These are phyloP conservation scores for Brachypodius melanocephalos DNA, from an alignment of 2,113 vertebrate species.

Conservation along the genomic window DNA sequence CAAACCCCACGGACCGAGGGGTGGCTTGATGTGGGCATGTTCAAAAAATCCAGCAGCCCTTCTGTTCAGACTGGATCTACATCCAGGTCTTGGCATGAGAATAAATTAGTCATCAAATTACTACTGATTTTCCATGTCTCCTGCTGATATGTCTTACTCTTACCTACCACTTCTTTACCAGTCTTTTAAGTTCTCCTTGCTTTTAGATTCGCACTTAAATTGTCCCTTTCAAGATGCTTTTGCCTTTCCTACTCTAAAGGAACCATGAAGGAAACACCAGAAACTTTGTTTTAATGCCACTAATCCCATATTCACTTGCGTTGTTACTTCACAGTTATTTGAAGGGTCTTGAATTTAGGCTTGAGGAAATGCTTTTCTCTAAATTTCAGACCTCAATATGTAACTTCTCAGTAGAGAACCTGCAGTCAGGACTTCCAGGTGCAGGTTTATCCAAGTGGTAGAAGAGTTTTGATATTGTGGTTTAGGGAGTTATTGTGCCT, in stretches of 20 bases:
- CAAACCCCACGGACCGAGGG: neutral
- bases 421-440: neutral
- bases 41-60: neutral
- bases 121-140: neutral
- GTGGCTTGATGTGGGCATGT: neutral
- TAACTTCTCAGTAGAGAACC: neutral
- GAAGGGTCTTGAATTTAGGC: neutral
- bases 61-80: neutral
- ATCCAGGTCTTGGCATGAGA: neutral
- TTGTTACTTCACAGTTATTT: neutral
- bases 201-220: neutral
- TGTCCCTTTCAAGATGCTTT: neutral
- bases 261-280: neutral
- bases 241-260: neutral
- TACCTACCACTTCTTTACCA: neutral
- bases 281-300: neutral
- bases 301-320: neutral
- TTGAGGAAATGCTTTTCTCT: neutral
- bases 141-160: neutral
- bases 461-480: neutral
- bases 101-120: neutral
- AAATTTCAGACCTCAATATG: neutral
- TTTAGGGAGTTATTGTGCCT: neutral
- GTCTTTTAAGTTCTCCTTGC: neutral
- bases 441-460: neutral